These are phyloP conservation scores for Lerema accius DNA, from an alignment of 1,140 invertebrate species.

Conservation along the genomic window DNA sequence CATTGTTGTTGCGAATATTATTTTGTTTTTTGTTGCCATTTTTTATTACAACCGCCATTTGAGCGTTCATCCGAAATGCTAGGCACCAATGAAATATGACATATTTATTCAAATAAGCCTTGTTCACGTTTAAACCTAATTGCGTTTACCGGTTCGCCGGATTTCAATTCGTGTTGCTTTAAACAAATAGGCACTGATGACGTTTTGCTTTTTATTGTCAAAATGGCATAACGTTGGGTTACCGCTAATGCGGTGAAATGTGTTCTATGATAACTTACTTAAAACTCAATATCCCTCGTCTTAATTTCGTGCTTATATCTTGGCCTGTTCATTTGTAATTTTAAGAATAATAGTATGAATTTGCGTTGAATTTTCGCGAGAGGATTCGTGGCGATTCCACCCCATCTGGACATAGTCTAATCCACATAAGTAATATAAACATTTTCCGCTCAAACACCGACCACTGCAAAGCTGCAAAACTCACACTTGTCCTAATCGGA, in stretches of 20 bases:
- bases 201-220: constrained; percentile 6
- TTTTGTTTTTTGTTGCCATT: constrained; percentile 18
- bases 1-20: constrained; percentile 33
- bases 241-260: too few relatives aligned
- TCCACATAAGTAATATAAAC: too few relatives aligned
- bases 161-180: constrained; percentile 22
- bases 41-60: constrained; percentile 30
- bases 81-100: constrained; percentile 27
- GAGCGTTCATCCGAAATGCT: constrained; percentile 26
- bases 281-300: too few relatives aligned
- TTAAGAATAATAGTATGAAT: too few relatives aligned
- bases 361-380: too few relatives aligned
- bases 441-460: background rate
- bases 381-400: too few relatives aligned
- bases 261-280: too few relatives aligned
- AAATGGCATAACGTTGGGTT: too few relatives aligned
- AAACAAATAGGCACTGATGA: constrained; percentile 5
- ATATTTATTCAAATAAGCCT: constrained; percentile 30
- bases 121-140: constrained; percentile 24
- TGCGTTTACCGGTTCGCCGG: constrained; percentile 25
- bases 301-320: too few relatives aligned
- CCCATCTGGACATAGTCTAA: too few relatives aligned
- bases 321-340: too few relatives aligned
- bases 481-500: constrained; percentile 14
- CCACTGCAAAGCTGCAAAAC: background rate